Evolutionary conservation across 2,888 invertebrate genomes (phyloP).

Genomic region (Clivina fossor): DNA sequence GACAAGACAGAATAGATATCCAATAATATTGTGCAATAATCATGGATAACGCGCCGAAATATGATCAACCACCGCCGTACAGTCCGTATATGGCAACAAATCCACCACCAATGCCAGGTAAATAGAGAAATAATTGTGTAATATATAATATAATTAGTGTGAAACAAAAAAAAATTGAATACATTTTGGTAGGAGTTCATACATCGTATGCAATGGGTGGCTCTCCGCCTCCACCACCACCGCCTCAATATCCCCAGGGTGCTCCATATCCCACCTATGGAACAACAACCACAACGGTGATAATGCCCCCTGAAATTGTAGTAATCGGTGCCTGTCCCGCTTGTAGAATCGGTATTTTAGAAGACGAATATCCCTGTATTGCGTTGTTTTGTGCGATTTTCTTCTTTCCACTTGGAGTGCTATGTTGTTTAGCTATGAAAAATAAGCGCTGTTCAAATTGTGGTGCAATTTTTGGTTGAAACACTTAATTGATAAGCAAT

Average conservation of each 20-base stretch:
- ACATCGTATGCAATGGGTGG: too few relatives aligned
- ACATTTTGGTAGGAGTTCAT: conserved; percentile 25
- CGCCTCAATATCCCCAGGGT: conserved; percentile 57
- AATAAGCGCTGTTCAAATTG: conserved; percentile 86
- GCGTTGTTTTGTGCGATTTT: conserved; percentile 83
- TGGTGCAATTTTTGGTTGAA: conserved; percentile 75
- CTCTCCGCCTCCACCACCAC: conserved; percentile 33
- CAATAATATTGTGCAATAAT: conserved; percentile 3
- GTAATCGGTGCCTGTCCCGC: conserved; percentile 86
- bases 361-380: conserved; percentile 83
- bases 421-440: conserved; percentile 82
- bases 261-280: conserved; percentile 49
- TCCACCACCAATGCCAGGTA: conserved; percentile 5
- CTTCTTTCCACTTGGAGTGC: conserved; percentile 83
- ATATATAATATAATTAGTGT: background rate
- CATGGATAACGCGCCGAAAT: conserved; percentile 24
- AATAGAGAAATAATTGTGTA: background rate
- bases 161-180: too few relatives aligned
- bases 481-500: too few relatives aligned
- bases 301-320: conserved; percentile 75
- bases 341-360: conserved; percentile 82
- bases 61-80: conserved; percentile 36
- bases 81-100: conserved; percentile 18
- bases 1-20: conserved; percentile 1
- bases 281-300: conserved; percentile 56